Evolutionary conservation across 2,888 invertebrate species (phyloP).

Genomic region (Zaprionus obscuricornis): DNA sequence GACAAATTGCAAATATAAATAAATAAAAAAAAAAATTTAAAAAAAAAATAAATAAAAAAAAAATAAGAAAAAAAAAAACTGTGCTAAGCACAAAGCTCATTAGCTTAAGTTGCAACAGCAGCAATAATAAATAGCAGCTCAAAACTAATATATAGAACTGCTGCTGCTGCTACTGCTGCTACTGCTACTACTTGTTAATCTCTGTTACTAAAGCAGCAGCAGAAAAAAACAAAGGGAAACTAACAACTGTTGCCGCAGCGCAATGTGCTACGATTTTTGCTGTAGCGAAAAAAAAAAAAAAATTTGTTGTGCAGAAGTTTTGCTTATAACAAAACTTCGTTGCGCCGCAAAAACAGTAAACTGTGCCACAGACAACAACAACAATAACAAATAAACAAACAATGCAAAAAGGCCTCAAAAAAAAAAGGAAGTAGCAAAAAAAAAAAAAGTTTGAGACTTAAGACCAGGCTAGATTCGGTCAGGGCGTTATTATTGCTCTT

Average conservation of each 20-base stretch:
- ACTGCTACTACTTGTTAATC: too few species aligned
- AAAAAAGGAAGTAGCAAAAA: conserved; percentile 6
- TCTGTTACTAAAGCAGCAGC: too few species aligned
- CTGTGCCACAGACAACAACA: conserved; percentile 69
- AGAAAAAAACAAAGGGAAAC: not conserved
- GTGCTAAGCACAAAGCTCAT: too few species aligned
- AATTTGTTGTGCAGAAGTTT: too few species aligned
- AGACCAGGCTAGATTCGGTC: conserved; percentile 6
- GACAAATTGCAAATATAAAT: too few species aligned
- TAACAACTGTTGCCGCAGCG: not conserved
- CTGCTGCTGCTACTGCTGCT: too few species aligned
- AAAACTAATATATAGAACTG: too few species aligned
- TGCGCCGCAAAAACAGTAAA: conserved; percentile 51
- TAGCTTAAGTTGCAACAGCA: too few species aligned
- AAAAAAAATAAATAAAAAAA: too few species aligned
- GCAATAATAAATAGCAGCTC: too few species aligned
- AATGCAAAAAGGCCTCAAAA: conserved; percentile 16
- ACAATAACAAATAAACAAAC: conserved; percentile 9
- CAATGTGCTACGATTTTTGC: not conserved
- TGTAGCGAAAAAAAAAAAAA: not conserved
- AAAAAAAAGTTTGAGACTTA: conserved; percentile 2
- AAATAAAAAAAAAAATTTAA: too few species aligned
- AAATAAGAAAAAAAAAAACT: too few species aligned
- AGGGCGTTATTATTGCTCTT: conserved; percentile 5
- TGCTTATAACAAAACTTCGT: conserved; percentile 34